Evolutionary conservation across 2,888 invertebrate genomes (phyloP).

Genomic region (Falcaria lacertinaria): DNA sequence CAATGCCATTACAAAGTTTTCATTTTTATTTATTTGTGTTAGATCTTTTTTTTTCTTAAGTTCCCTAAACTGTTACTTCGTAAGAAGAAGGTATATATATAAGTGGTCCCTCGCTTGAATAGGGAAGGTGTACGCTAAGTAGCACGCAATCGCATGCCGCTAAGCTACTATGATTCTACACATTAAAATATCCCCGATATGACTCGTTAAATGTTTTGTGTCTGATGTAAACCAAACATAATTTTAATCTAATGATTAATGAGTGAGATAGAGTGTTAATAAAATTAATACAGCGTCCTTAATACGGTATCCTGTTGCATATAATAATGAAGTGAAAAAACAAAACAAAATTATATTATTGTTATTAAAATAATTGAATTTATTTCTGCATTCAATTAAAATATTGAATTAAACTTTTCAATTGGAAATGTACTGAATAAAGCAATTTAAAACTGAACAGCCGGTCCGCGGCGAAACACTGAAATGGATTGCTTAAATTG

Average conservation of each 20-base stretch:
- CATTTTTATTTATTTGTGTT: too few species aligned
- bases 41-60: too few species aligned
- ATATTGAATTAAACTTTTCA: not conserved
- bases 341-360: too few species aligned
- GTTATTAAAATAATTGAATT: not conserved
- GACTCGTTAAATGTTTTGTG: constrained; percentile 28
- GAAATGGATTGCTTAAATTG: not conserved
- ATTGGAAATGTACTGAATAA: not conserved
- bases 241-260: not conserved
- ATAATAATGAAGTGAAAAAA: too few species aligned
- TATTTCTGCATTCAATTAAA: not conserved
- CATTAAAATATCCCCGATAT: constrained; percentile 36
- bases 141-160: constrained; percentile 63
- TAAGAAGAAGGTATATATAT: not conserved
- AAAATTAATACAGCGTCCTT: too few species aligned
- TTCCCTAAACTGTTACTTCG: not conserved
- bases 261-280: not conserved
- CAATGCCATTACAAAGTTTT: too few species aligned
- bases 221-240: constrained; percentile 31
- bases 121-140: constrained; percentile 24
- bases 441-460: not conserved
- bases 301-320: too few species aligned
- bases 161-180: constrained; percentile 31
- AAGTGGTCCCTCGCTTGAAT: constrained; percentile 11
- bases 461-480: not conserved